Evolutionary conservation across 1,140 invertebrate genomes (phyloP), one percentile per base, ranked within the genome.

Genomic region (Geopemphigus sp.): DNA sequence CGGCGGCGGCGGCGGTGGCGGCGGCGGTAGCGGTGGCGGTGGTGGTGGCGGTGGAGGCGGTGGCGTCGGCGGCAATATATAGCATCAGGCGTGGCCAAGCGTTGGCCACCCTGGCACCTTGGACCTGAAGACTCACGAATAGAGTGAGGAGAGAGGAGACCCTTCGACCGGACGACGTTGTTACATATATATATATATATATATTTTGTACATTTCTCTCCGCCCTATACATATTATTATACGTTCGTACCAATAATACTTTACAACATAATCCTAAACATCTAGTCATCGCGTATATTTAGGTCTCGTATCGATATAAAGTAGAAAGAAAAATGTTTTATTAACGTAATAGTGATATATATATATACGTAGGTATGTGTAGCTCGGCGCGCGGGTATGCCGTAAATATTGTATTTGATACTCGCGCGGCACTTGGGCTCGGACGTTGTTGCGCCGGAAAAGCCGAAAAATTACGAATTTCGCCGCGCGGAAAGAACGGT

Each of bases 1-100:
- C 78, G n/a, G 76, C 81, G 53, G 85, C 88, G 81, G 87, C 87
- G 82, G 86, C 86, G 82, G 83, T 22, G 83, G 81, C 88, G 80
- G 87, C 87, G 82, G 86, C 86, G 82, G 83, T 22, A 83, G 81
- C 80, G 61, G 72, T 59, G n/a, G 76, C 81, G 53, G 85, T 88
- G 81, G 87, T 88, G 81, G 87, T 87, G 82, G 86, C 86, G 82
- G 82, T 24, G 83, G 81, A 4, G 32, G 19, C 50, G 26, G 24
- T 50, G 17, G 82, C 82, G 61, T 66, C 70, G 17, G 82, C 82
- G 61, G 72, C 76, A 24, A 76, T 73, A 84, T 84, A 14, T 83
- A 84, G 83, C 83, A 82, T 73, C 73, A 81, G 61, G 80, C 70
- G 1, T 82, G 81, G 81, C 66, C 76, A 24, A 32, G 54, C 22